A percentile compares a stretch with the other conserved stretches of the same genome.
Evolutionary conservation across 2,888 invertebrate species (phyloP).

Genomic region (Syrphus vitripennis): DNA sequence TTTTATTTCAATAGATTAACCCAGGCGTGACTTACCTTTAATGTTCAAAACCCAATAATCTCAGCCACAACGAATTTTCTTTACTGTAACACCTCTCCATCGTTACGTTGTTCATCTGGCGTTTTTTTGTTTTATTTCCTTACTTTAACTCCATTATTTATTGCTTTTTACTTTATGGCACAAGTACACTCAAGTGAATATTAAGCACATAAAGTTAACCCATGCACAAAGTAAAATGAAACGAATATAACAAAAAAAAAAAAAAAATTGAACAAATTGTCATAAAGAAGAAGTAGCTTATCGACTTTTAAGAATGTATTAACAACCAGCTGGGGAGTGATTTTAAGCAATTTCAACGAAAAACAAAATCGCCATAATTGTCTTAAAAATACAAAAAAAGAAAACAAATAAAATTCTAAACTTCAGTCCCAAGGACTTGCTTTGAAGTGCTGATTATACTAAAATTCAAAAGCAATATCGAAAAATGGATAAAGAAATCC

Average conservation of each 20-base stretch:
- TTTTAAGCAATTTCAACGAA: conserved; percentile 17
- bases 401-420: not conserved
- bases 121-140: conserved; percentile 57
- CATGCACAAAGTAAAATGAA: conserved; percentile 5
- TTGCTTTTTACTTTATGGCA: conserved; percentile 60
- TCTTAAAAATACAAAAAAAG: not conserved
- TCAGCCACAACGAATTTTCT: not conserved
- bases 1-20: not conserved
- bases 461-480: too few species aligned
- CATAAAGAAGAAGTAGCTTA: conserved; percentile 52
- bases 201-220: conserved; percentile 47
- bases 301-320: conserved; percentile 64
- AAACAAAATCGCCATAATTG: not conserved
- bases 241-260: not conserved
- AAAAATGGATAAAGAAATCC: too few species aligned
- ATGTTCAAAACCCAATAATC: not conserved
- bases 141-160: conserved; percentile 52
- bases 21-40: not conserved
- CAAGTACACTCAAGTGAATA: conserved; percentile 64
- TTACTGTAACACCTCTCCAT: not conserved
- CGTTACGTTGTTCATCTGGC: not conserved
- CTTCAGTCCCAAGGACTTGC: not conserved
- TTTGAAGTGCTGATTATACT: not conserved
- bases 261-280: conserved; percentile 30
- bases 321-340: conserved; percentile 60